Conservation (phyloP, 1,140 invertebrate genomes). For the Diachasmimorpha longicaudata region DNA sequence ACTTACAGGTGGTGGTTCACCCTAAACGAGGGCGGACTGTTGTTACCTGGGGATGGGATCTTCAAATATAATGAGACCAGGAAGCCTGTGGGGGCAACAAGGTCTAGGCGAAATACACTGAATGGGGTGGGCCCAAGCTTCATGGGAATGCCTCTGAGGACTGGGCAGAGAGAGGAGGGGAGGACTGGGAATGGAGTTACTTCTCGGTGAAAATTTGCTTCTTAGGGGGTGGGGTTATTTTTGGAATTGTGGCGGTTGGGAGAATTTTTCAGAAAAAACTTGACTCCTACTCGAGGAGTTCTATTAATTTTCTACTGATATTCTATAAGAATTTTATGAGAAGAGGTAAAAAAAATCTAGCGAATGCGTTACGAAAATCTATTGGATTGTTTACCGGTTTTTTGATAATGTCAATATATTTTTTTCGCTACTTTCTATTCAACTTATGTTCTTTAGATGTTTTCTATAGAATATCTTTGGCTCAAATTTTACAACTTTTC, state of each 20-base stretch:
- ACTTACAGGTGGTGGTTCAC: conserved; percentile 87
- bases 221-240: too few species aligned
- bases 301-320: background rate
- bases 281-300: too few species aligned
- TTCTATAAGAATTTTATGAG: too few species aligned
- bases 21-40: conserved; percentile 67
- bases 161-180: conserved; percentile 16
- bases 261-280: too few species aligned
- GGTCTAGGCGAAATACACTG: conserved; percentile 37
- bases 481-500: too few species aligned
- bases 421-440: too few species aligned
- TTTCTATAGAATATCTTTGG: too few species aligned
- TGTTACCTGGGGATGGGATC: conserved; percentile 77
- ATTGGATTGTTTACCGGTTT: background rate
- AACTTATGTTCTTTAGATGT: too few species aligned
- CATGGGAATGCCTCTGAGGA: conserved; percentile 80
- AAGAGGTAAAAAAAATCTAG: too few species aligned
- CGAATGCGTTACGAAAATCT: too few species aligned
- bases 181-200: background rate
- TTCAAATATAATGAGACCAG: conserved; percentile 76
- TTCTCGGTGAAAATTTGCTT: background rate
- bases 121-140: conserved; percentile 66
- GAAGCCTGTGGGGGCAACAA: conserved; percentile 25
- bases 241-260: too few species aligned
- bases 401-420: too few species aligned